phyloP scores from a whole-genome alignment of 2,113 vertebrate species.

The Neofelis nebulosa region DNA sequence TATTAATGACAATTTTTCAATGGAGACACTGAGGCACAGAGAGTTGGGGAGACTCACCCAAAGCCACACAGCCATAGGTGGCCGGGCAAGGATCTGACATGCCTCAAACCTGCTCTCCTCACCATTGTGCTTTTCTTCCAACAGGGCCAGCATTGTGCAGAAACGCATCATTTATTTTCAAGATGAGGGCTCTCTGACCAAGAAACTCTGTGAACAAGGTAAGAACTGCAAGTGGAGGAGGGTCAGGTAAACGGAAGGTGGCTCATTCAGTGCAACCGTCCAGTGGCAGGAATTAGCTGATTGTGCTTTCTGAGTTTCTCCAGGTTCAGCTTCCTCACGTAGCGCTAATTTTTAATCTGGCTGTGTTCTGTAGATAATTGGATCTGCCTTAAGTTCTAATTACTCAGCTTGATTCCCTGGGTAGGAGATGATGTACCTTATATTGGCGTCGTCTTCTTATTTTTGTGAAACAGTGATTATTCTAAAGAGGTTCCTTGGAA shows the following conservation, averaged over 20 bases:
- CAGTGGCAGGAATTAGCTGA: background rate
- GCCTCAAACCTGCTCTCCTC: background rate
- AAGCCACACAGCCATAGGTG: background rate
- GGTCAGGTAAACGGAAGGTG: background rate
- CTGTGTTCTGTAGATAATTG: conserved; percentile 71
- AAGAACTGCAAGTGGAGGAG: conserved; percentile 54
- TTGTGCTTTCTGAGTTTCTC: background rate
- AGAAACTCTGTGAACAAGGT: conserved; percentile 98
- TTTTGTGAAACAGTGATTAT: conserved; percentile 80
- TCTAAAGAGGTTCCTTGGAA: conserved; percentile 75
- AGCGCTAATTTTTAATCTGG: conserved; percentile 70
- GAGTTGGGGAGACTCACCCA: background rate
- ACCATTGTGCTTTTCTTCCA: background rate
- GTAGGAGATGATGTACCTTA: conserved; percentile 75
- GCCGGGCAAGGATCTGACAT: background rate
- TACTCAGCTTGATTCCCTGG: conserved; percentile 76
- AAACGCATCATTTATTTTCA: conserved; percentile 98
- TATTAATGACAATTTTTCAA: background rate
- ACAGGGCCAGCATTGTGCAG: conserved; percentile 97
- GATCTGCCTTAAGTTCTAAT: conserved; percentile 75
- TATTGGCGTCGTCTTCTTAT: conserved; percentile 67
- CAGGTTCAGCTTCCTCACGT: background rate
- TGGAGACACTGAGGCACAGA: background rate
- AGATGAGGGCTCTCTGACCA: conserved; percentile 96
- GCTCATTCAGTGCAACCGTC: background rate